phyloP scores from a whole-genome alignment of 2,797 vertebrate genomes.

The Girardinus metallicus region DNA sequence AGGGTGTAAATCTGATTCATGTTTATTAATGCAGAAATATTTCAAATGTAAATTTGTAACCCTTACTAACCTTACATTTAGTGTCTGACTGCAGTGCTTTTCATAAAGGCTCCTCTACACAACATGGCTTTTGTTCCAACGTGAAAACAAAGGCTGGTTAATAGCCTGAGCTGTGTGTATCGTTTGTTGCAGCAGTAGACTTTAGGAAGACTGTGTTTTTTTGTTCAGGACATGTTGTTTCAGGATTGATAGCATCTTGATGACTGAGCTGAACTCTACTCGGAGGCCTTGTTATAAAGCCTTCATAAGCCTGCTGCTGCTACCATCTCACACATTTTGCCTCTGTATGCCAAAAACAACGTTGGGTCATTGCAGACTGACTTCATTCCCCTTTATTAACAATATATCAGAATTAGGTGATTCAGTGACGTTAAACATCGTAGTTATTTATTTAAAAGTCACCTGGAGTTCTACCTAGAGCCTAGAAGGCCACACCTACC shows the following conservation, averaged over 20 bases:
- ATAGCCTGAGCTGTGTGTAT: conserved; percentile 43
- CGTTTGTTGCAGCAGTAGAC: conserved; percentile 59
- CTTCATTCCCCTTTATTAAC: neutral
- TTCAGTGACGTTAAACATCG: neutral
- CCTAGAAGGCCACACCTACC: conserved; percentile 34
- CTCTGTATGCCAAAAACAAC: conserved; percentile 34
- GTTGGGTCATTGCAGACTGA: conserved; percentile 20
- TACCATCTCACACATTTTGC: conserved; percentile 53
- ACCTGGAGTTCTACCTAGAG: conserved; percentile 37
- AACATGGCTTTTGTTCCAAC: conserved; percentile 65
- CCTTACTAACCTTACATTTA: conserved; percentile 6
- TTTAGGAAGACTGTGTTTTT: conserved; percentile 52
- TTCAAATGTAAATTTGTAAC: neutral
- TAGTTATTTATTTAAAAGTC: conserved; percentile 21
- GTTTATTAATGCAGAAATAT: conserved; percentile 11
- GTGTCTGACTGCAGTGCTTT: conserved; percentile 3
- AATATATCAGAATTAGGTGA: neutral
- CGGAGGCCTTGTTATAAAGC: conserved; percentile 60
- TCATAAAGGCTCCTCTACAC: conserved; percentile 39
- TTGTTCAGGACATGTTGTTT: conserved; percentile 68
- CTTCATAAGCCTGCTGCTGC: conserved; percentile 69
- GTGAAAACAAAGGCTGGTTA: conserved; percentile 69
- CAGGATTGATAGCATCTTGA: conserved; percentile 68
- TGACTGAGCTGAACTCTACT: conserved; percentile 61
- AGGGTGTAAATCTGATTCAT: conserved; percentile 7